phyloP scores from a whole-genome alignment of 37 sponge, comb jelly and placozoan species.

The Trichoplax adhaerens region DNA sequence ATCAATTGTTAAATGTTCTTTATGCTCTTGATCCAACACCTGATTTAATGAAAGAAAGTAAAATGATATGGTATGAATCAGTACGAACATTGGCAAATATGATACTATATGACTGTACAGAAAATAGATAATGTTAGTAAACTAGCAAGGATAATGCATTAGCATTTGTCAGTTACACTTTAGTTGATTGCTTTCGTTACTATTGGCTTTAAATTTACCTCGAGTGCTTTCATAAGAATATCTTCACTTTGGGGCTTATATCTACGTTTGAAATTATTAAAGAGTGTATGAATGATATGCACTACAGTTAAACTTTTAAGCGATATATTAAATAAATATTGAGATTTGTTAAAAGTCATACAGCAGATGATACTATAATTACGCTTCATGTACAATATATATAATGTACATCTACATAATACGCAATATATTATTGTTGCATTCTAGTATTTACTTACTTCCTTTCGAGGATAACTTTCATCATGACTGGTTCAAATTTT shows the following conservation, averaged over 20 bases:
- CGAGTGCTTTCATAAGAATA: conserved; percentile 15
- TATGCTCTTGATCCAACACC: conserved; percentile 64
- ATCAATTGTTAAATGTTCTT: conserved; percentile 62
- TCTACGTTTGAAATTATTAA: conserved; percentile 12
- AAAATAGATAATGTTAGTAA: too few species aligned
- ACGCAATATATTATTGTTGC: background rate
- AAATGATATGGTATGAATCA: background rate
- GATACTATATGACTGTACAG: too few species aligned
- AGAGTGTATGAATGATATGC: background rate
- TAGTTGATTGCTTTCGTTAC: too few species aligned
- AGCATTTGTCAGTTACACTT: too few species aligned
- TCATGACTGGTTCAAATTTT: conserved; percentile 83
- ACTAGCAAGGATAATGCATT: too few species aligned
- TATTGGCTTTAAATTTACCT: background rate
- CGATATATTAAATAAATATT: background rate
- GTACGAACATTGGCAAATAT: too few species aligned
- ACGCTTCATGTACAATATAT: background rate
- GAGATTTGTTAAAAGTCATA: too few species aligned
- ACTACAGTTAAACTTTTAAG: too few species aligned
- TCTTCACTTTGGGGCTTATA: conserved; percentile 46
- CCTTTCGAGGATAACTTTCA: conserved; percentile 50
- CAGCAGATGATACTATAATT: conserved; percentile 1
- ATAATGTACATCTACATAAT: background rate
- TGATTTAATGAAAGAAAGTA: conserved; percentile 2
- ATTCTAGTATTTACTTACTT: conserved; percentile 3